Conservation (phyloP, 2,797 vertebrate species). For the Aphelocoma californica region DNA sequence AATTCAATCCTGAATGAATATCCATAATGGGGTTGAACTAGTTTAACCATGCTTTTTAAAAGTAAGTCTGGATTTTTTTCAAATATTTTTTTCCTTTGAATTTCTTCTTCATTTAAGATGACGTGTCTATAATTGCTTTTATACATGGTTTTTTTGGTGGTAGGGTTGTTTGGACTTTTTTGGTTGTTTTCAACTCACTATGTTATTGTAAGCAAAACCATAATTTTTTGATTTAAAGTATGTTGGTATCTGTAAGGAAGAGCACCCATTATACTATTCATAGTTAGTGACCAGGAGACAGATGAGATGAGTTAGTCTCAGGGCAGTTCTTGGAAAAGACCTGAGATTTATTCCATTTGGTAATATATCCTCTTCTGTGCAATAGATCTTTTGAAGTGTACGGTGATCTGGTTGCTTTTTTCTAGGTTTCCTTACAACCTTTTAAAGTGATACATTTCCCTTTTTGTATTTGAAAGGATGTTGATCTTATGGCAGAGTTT, state of each 20-base stretch:
- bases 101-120: neutral
- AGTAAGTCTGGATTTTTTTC: neutral
- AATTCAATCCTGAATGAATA: neutral
- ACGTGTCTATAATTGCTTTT: neutral
- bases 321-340: neutral
- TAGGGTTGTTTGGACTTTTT: neutral
- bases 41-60: neutral
- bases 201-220: neutral
- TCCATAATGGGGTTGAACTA: neutral
- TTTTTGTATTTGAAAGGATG: neutral
- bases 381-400: neutral
- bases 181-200: neutral
- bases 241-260: neutral
- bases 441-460: neutral
- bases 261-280: neutral
- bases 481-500: neutral
- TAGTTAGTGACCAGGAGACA: neutral
- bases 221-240: neutral
- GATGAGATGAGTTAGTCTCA: neutral
- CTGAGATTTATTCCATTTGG: neutral
- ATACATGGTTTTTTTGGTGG: accelerated
- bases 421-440: neutral
- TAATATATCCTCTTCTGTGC: neutral
- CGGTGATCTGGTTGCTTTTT: neutral
- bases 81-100: neutral